A percentile compares a stretch with the other conserved stretches of the same genome.
These are phyloP conservation scores for Sinelater perroti DNA, from an alignment of 2,888 invertebrate species.

Conservation along the genomic window DNA sequence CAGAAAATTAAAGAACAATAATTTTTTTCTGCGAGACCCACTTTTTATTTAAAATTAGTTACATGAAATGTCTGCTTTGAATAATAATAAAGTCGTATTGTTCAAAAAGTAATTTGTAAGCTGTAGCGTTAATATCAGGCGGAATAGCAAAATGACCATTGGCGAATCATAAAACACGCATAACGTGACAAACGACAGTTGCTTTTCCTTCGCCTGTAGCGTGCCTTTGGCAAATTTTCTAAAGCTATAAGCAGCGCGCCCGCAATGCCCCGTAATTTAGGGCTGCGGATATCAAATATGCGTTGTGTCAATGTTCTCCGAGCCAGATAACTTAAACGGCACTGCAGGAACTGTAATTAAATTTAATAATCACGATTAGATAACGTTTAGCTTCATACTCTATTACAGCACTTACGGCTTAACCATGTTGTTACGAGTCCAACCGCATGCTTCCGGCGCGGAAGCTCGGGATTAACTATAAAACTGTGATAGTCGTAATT, in stretches of 20 bases:
- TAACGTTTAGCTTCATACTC: slow-evolving; percentile 38
- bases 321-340: slow-evolving; percentile 39
- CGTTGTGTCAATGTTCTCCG: slow-evolving; percentile 35
- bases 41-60: too few relatives aligned
- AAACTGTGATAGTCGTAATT: neutral
- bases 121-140: too few relatives aligned
- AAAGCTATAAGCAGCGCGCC: slow-evolving; percentile 10
- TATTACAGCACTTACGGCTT: slow-evolving; percentile 19
- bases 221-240: slow-evolving; percentile 25
- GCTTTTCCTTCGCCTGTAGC: slow-evolving; percentile 13
- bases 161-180: slow-evolving; percentile 19
- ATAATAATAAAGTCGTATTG: too few relatives aligned
- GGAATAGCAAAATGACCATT: slow-evolving; percentile 18
- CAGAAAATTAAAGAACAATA: too few relatives aligned
- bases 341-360: slow-evolving; percentile 41
- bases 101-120: too few relatives aligned
- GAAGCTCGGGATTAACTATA: neutral
- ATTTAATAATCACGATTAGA: slow-evolving; percentile 44
- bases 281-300: slow-evolving; percentile 32
- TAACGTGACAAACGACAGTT: slow-evolving; percentile 30
- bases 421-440: slow-evolving; percentile 7
- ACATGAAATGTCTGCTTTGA: too few relatives aligned
- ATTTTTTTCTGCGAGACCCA: too few relatives aligned
- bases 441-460: slow-evolving; percentile 3
- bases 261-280: slow-evolving; percentile 35